Percentiles rank a stretch among this genome's conserved stretches.
Conservation (phyloP, 2,113 vertebrate species). For the Mormyrus lacerda region DNA sequence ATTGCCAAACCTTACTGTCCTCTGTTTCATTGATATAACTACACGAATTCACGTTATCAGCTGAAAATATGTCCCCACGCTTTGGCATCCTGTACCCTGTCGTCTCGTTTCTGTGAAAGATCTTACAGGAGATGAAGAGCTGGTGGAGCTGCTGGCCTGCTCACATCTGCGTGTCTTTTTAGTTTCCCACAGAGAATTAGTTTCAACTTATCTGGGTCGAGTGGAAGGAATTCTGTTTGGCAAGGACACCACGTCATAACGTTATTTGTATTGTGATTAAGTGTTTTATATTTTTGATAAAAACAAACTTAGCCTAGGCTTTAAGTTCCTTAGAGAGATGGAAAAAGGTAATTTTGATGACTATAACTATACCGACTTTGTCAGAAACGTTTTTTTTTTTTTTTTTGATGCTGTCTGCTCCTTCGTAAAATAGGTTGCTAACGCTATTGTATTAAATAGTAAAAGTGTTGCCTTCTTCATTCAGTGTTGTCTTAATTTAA, state of each 20-base stretch:
- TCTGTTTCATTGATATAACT: background rate
- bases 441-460: background rate
- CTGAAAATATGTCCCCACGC: background rate
- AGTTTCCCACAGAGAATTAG: slow-evolving; percentile 42
- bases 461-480: background rate
- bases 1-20: background rate
- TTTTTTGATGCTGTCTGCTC: background rate
- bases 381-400: background rate
- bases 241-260: slow-evolving; percentile 39
- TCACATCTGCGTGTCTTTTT: slow-evolving; percentile 36
- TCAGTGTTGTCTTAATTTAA: background rate
- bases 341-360: background rate
- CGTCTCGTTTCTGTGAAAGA: background rate
- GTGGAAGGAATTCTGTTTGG: slow-evolving; percentile 39
- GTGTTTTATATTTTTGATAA: slow-evolving; percentile 44
- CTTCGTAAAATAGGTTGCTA: background rate
- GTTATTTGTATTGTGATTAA: slow-evolving; percentile 42
- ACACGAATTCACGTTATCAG: background rate
- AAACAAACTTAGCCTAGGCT: background rate
- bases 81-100: background rate
- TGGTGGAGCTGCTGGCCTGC: slow-evolving; percentile 29
- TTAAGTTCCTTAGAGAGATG: background rate
- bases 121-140: slow-evolving; percentile 43
- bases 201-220: slow-evolving; percentile 46
- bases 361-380: background rate